Base-by-base conservation (phyloP, 2,797 vertebrate species). In the Amblyraja radiata region DNA sequence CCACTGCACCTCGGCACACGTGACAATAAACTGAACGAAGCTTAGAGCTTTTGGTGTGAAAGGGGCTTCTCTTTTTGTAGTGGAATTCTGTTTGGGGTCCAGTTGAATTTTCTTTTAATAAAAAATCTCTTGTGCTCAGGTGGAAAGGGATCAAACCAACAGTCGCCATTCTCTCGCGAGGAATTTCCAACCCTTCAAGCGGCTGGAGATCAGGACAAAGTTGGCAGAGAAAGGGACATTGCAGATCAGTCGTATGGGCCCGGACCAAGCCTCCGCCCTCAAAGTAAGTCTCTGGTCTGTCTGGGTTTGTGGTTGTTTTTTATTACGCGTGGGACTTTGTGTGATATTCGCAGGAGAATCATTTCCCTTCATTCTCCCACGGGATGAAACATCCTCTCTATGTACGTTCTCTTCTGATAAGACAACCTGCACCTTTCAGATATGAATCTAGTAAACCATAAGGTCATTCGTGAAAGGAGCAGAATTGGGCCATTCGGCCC, bases 141-240 rank as follows among this genome's bases (percentile, higher is more conserved):
- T 99, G 99, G 96, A 99, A 99, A 98, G 99, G 99, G 95, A 98
- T 99, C 98, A 99, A 99, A 97, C 98, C 98, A 98, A 99, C 99
- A 98, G 95, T 98, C 99, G 99, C 98, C 99, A 98, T 99, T 99
- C 99, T 99, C 98, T 99, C 99, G 98, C 98, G 98, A 99, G 98
- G 99, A 99, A 98, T 99, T 99, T 99, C 99, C 99, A 96, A 99
- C 98, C 95, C 98, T 99, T 97, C 99, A 98, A 97, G 99, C 99
- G 97, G 99, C 99, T 97, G 99, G 99, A 95, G 98, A 99, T 98
- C 99, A 99, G 98, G 99, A 99, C 98, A 99, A 96, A 97, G 98
- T 93, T 98, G 98, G 98, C 98, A 99, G 97, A 98, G 99, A 99
- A 99, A 99, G 97, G 99, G 99, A 98, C 98, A 98, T 94, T 98